Conservation (phyloP, 2,888 invertebrate species). For the Volucella inflata region DNA sequence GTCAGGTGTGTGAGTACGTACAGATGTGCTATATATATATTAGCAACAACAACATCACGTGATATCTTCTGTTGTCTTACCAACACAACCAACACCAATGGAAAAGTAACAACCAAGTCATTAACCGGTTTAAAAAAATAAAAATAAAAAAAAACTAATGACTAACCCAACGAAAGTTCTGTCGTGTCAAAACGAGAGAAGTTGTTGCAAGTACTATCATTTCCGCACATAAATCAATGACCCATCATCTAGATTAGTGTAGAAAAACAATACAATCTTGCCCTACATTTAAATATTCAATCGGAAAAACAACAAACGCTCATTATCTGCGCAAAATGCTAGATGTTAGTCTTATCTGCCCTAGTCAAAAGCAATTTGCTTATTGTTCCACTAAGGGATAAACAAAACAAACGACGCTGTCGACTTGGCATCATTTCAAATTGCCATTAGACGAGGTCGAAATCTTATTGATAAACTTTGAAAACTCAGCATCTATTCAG, state of each 20-base stretch:
- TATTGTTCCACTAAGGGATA: background rate
- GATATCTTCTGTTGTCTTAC: too few species aligned
- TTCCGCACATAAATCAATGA: constrained; percentile 30
- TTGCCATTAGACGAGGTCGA: constrained; percentile 1
- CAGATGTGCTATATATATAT: too few species aligned
- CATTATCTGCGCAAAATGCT: background rate
- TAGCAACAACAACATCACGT: too few species aligned
- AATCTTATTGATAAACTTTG: constrained; percentile 17
- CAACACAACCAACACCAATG: too few species aligned
- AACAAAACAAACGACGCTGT: constrained; percentile 3
- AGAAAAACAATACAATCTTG: background rate
- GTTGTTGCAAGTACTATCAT: background rate
- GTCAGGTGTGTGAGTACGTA: too few species aligned
- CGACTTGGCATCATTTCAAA: background rate
- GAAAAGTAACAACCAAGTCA: too few species aligned
- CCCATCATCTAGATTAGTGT: constrained; percentile 19
- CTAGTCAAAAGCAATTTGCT: background rate
- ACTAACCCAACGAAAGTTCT: background rate
- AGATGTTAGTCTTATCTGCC: background rate
- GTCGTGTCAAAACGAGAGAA: background rate
- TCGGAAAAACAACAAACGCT: constrained; percentile 6
- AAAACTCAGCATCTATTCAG: background rate
- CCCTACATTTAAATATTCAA: constrained; percentile 18
- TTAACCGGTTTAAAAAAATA: background rate
- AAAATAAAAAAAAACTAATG: background rate